Evolutionary conservation across 2,113 vertebrate genomes (phyloP), one percentile per base, ranked within the genome.

Genomic region (Phasianus colchicus): DNA sequence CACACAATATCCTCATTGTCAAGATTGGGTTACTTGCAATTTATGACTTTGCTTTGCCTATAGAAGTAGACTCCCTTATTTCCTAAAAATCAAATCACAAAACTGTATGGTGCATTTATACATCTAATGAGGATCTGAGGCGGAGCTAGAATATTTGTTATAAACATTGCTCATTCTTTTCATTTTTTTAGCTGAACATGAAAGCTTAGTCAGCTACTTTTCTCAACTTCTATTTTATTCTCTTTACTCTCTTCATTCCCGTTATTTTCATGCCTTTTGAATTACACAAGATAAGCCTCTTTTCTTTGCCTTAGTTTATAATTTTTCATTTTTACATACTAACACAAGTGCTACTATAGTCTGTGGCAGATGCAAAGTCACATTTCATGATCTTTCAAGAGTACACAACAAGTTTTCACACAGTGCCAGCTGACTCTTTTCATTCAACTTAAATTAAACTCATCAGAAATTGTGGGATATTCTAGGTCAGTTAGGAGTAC

Each of bases 11-110:
- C 11, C 27, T 66, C 19, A 43, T 19, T 13, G 43, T 48, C 29
- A 50, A 10, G 9, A 7, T 13, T 66, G 1, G 0, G 3, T 19
- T 65, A 8, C 13, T 52, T 90, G 6, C 19, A 65, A 18, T 57
- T 11, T 30, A 13, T 77, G 10, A 77, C 25, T 79, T 78, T 48
- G 22, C 21, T 76, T 72, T 64, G 12, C 32, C 38, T 74, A 58
- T 24, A 20, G 74, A 73, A 86, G 5, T 8, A 83, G 6, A 47
- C 58, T 76, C 64, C 5, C 1, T 3, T 50, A 2, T 70, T 69
- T 80, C 25, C 13, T 58, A 45, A 36, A 89, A 55, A 17, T 2
- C 61, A 45, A 45, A 11, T 17, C 20, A 74, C 17, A 76, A 30
- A 61, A 3, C 9, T 50, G 3, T 64, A 34, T 45, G 13, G 10